Conservation (phyloP, 2,888 invertebrate species). For the Diloba caeruleocephala region DNA sequence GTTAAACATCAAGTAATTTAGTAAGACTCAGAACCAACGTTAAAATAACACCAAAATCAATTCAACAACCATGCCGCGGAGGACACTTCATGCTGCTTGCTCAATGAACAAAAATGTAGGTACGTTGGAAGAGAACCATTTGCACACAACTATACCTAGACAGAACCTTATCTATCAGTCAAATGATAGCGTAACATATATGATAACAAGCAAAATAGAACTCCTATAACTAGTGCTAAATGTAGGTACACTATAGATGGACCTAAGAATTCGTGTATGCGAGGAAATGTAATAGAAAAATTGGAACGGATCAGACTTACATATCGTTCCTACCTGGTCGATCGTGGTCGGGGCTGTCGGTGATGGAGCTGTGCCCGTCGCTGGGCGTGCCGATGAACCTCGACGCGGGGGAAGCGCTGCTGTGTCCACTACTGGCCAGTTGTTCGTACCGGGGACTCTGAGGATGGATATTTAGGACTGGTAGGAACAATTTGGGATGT, state of each 20-base stretch:
- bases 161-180: slow-evolving; percentile 23
- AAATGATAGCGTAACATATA: slow-evolving; percentile 36
- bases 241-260: slow-evolving; percentile 35
- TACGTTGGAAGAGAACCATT: slow-evolving; percentile 25
- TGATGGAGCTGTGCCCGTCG: slow-evolving; percentile 79
- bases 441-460: slow-evolving; percentile 87
- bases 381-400: slow-evolving; percentile 81
- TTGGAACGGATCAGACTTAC: slow-evolving; percentile 88
- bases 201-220: slow-evolving; percentile 33
- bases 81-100: slow-evolving; percentile 59
- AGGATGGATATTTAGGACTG: slow-evolving; percentile 52
- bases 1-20: slow-evolving; percentile 24
- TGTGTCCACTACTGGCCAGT: slow-evolving; percentile 84
- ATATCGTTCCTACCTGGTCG: slow-evolving; percentile 89
- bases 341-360: slow-evolving; percentile 81
- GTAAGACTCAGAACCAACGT: slow-evolving; percentile 77
- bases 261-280: slow-evolving; percentile 48
- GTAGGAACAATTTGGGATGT: slow-evolving; percentile 44
- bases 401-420: slow-evolving; percentile 82
- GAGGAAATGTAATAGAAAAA: slow-evolving; percentile 73
- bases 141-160: slow-evolving; percentile 24
- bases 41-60: slow-evolving; percentile 42
- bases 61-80: slow-evolving; percentile 58
- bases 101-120: slow-evolving; percentile 25
- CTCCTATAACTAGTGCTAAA: slow-evolving; percentile 37